Conservation (phyloP, 2,797 vertebrate species). For the Coilia nasus region DNA sequence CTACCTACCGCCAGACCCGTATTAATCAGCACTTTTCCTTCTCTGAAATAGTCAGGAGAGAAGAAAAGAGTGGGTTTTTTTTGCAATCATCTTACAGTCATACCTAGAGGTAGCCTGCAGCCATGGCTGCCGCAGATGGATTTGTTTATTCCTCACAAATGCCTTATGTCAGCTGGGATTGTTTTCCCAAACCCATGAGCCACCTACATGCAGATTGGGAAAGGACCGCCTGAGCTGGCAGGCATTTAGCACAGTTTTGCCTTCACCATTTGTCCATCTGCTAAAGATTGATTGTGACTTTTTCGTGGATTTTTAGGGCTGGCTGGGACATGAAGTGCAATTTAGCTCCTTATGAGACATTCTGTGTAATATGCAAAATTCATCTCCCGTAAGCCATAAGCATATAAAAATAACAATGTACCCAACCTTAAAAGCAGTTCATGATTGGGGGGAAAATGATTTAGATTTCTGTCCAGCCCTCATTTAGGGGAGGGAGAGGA, state of each 20-base stretch:
- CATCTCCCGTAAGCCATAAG: neutral
- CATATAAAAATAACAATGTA: neutral
- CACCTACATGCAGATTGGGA: conserved; percentile 6
- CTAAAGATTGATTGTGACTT: neutral
- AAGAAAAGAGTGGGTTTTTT: conserved; percentile 6
- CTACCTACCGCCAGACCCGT: neutral
- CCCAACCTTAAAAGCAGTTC: neutral
- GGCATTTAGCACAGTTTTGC: neutral
- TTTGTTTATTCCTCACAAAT: conserved; percentile 22
- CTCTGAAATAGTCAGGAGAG: conserved; percentile 17
- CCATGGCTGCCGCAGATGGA: neutral
- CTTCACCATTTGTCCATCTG: neutral
- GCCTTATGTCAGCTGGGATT: conserved; percentile 18
- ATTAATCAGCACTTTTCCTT: conserved; percentile 13
- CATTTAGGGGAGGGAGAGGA: neutral
- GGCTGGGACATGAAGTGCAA: neutral
- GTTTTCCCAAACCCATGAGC: neutral
- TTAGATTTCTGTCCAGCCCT: neutral
- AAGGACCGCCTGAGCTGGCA: neutral
- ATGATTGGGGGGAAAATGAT: neutral
- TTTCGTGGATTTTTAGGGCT: neutral
- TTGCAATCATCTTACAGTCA: conserved; percentile 17
- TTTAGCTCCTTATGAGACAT: neutral
- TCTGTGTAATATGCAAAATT: neutral
- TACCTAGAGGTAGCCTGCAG: conserved; percentile 4